Base-by-base conservation (phyloP, 2,888 invertebrate genomes). In the Acanthosepion lycidas region DNA sequence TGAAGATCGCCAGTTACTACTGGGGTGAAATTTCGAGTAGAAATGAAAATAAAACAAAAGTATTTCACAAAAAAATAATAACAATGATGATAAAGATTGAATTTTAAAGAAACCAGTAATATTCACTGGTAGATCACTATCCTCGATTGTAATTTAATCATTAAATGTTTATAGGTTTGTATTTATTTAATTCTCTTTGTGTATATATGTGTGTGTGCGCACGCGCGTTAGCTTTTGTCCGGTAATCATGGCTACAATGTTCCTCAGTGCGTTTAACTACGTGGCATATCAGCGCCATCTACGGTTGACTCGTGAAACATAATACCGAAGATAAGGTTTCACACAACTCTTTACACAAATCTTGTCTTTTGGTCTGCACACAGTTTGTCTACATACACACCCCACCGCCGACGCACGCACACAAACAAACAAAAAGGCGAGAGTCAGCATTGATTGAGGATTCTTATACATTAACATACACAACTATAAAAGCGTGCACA, bases 251-350 rank as follows among this genome's bases (percentile, higher is more conserved):
- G 78, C 78, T 78, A 15, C 12, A 78, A 78, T 78, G 78, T 78
- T 78, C 78, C 15, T 33, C 78, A 5, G 78, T 78, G 78, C 78
- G 78, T 78, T 78, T 78, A 78, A 78, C 78, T 78, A 78, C 78
- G 78, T 78, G 78, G 78, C 78, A 78, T 78, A 78, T 78, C 78
- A 78, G 78, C n/a, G 78, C 78, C n/a, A 78, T 78, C 78, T 78
- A 78, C 78, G n/a, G n/a, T 78, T 33, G 78, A 33, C 78, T 78
- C 78, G 78, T 78, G 78, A 78, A 78, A 78, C 78, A 33, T 78
- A 33, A 78, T 33, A 78, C 33, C n/a, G n/a, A 15, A 78, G 78
- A 78, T 78, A 33, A 78, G n/a, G n/a, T 78, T 78, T 78, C 78
- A 33, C 78, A 78, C 78, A 78, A 78, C n/a, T 78, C 78, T 78